Conservation (phyloP, 1,140 invertebrate genomes). For the Drosophila melanica region DNA sequence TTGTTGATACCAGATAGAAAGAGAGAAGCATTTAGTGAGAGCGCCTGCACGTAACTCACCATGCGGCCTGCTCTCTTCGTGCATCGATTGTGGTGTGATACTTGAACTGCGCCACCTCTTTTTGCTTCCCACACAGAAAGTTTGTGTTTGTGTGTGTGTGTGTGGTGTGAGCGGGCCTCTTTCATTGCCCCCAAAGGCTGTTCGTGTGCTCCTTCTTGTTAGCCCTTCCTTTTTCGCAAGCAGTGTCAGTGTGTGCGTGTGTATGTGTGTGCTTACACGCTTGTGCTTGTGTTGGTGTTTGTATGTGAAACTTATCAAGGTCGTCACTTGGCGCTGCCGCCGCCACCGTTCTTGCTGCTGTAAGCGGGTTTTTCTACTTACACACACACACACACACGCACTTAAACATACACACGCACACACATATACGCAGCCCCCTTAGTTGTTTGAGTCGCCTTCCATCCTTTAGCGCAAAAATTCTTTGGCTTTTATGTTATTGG, state of each 20-base stretch:
- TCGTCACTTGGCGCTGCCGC: slow-evolving; percentile 70
- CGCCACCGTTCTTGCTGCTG: slow-evolving; percentile 63
- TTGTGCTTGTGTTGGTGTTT: slow-evolving; percentile 8
- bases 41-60: slow-evolving; percentile 54
- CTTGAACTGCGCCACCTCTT: slow-evolving; percentile 13
- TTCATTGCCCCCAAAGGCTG: slow-evolving; percentile 12
- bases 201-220: slow-evolving; percentile 59
- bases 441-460: slow-evolving; percentile 55
- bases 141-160: background rate
- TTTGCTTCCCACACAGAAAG: background rate
- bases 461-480: slow-evolving; percentile 75
- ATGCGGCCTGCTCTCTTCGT: slow-evolving; percentile 27
- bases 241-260: slow-evolving; percentile 27
- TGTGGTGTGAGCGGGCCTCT: slow-evolving; percentile 23
- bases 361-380: slow-evolving; percentile 81
- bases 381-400: slow-evolving; percentile 20
- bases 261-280: slow-evolving; percentile 2
- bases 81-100: slow-evolving; percentile 72
- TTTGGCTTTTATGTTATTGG: slow-evolving; percentile 81
- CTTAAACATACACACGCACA: slow-evolving; percentile 1
- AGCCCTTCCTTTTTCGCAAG: slow-evolving; percentile 58
- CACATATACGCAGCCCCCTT: slow-evolving; percentile 14
- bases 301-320: slow-evolving; percentile 75
- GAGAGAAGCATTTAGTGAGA: slow-evolving; percentile 27
- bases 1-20: slow-evolving; percentile 40